Percentiles rank a stretch among this genome's conserved stretches.
These are phyloP conservation scores for Halocaridina rubra DNA, from an alignment of 2,888 invertebrate species.

Conservation along the genomic window DNA sequence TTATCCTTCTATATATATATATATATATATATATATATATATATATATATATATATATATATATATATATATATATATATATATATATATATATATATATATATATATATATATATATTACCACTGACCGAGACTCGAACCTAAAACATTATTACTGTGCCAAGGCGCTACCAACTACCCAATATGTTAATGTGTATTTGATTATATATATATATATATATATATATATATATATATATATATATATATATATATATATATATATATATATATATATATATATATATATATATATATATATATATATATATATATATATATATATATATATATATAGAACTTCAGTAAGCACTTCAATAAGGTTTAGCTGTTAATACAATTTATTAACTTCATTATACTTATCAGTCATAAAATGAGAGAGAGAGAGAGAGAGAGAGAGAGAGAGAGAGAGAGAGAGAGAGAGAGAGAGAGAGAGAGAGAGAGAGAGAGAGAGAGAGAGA, in stretches of 20 bases:
- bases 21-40: not conserved
- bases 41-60: slow-evolving; percentile 38
- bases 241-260: not conserved
- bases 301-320: slow-evolving; percentile 3
- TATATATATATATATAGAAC: no score
- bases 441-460: not conserved
- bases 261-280: slow-evolving; percentile 13
- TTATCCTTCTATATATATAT: no score
- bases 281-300: not conserved
- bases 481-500: not conserved
- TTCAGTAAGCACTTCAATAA: no score
- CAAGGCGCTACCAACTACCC: no score
- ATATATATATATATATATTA: slow-evolving; percentile 20
- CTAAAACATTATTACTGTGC: no score
- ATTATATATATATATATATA: slow-evolving; percentile 16
- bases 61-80: slow-evolving; percentile 52
- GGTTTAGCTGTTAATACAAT: no score
- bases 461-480: not conserved
- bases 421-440: no score
- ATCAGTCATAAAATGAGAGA: no score
- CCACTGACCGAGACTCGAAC: no score
- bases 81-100: slow-evolving; percentile 40
- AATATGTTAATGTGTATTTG: no score
- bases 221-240: not conserved
- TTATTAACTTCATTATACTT: no score